These are phyloP conservation scores for Pseudomugil gertrudae DNA, from an alignment of 2,797 vertebrate genomes.

Conservation along the genomic window DNA sequence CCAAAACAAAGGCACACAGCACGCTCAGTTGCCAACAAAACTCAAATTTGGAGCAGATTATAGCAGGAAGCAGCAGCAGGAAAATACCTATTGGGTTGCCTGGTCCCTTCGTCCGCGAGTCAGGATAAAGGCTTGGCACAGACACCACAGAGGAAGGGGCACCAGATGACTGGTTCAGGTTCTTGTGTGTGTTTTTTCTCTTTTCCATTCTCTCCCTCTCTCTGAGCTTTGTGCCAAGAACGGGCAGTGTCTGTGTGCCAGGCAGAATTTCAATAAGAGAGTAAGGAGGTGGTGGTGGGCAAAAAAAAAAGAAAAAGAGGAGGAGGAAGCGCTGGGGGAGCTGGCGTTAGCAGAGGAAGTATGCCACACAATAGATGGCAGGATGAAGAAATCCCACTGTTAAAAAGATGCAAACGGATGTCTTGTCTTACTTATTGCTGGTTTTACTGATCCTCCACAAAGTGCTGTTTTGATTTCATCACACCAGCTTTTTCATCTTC, in stretches of 20 bases:
- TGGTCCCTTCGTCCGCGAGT: slow-evolving; percentile 73
- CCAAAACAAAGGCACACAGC: slow-evolving; percentile 48
- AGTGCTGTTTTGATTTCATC: slow-evolving; percentile 37
- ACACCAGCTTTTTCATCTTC: slow-evolving; percentile 48
- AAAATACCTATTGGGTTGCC: slow-evolving; percentile 77
- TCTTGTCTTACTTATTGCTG: slow-evolving; percentile 33
- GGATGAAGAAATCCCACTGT: slow-evolving; percentile 66
- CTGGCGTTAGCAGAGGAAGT: slow-evolving; percentile 73
- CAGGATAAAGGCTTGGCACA: slow-evolving; percentile 77
- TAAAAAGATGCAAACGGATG: slow-evolving; percentile 55
- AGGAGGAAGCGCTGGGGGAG: slow-evolving; percentile 59
- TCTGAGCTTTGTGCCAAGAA: slow-evolving; percentile 81
- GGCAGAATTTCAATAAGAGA: slow-evolving; percentile 85
- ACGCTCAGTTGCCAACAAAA: slow-evolving; percentile 56
- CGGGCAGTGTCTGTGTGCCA: slow-evolving; percentile 83
- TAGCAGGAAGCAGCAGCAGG: slow-evolving; percentile 68
- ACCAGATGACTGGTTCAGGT: slow-evolving; percentile 76
- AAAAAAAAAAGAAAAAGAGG: slow-evolving; percentile 19
- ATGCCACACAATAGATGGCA: slow-evolving; percentile 73
- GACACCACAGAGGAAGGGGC: slow-evolving; percentile 68
- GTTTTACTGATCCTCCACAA: slow-evolving; percentile 28
- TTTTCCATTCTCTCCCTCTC: slow-evolving; percentile 58
- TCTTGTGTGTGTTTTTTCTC: slow-evolving; percentile 66
- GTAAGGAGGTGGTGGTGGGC: slow-evolving; percentile 73
- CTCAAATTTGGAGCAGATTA: slow-evolving; percentile 62